Conservation (phyloP, 2,113 vertebrate genomes). For the Cinclus mexicanus region DNA sequence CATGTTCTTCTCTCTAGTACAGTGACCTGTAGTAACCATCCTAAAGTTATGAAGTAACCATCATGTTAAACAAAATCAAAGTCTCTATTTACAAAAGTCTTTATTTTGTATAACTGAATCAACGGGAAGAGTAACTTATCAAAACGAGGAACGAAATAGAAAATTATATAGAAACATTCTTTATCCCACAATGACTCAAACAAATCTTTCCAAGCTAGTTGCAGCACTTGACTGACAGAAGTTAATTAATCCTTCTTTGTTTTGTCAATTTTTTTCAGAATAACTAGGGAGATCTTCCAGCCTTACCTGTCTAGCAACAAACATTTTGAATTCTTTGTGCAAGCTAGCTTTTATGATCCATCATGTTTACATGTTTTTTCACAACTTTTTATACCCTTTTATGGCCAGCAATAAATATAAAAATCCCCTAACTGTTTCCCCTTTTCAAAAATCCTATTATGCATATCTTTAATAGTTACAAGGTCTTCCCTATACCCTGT, state of each 20-base stretch:
- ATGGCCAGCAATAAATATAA: background rate
- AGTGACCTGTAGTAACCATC: background rate
- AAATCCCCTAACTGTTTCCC: background rate
- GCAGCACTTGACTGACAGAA: background rate
- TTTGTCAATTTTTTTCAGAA: background rate
- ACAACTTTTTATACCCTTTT: background rate
- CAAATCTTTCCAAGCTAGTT: background rate
- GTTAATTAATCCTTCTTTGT: background rate
- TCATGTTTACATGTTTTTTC: background rate
- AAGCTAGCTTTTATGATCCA: background rate
- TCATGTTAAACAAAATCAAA: background rate
- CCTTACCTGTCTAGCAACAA: background rate
- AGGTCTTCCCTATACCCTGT: background rate
- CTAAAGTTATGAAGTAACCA: background rate
- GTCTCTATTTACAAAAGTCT: background rate
- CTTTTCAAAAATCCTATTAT: background rate
- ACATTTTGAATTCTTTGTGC: background rate
- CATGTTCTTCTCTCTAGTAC: background rate
- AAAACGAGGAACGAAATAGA: background rate
- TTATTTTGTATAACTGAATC: background rate
- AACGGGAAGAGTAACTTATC: background rate
- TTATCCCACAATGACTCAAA: background rate
- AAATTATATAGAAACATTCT: background rate
- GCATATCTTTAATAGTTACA: background rate
- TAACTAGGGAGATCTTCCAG: background rate